A percentile compares a stretch with the other conserved stretches of the same genome.
Evolutionary conservation across 1,140 invertebrate species (phyloP).

Genomic region (Brachionus rubens): DNA sequence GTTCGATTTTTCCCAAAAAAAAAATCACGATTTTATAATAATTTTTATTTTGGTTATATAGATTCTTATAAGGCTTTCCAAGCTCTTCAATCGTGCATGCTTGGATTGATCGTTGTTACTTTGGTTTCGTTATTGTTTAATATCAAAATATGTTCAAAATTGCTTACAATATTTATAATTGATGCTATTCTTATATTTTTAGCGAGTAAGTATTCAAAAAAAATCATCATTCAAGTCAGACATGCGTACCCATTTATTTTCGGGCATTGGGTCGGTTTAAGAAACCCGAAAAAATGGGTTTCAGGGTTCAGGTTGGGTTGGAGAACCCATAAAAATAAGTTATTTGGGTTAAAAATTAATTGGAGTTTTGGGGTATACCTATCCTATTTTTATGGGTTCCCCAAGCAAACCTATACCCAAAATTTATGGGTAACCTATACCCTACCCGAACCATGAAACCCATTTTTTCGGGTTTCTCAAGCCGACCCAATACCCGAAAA

Average conservation of each 20-base stretch:
- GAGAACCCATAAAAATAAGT: too few relatives aligned
- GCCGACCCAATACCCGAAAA: too few relatives aligned
- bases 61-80: constrained; percentile 35
- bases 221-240: background rate
- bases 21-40: background rate
- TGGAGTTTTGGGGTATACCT: too few relatives aligned
- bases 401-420: too few relatives aligned
- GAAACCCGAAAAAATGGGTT: too few relatives aligned
- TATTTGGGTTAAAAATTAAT: too few relatives aligned
- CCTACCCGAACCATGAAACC: too few relatives aligned
- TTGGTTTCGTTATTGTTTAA: constrained; percentile 24
- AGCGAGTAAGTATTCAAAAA: background rate
- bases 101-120: constrained; percentile 26
- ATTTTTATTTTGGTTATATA: background rate
- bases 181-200: constrained; percentile 33
- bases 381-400: too few relatives aligned
- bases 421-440: too few relatives aligned
- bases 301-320: too few relatives aligned
- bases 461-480: too few relatives aligned
- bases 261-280: too few relatives aligned
- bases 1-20: background rate
- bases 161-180: background rate
- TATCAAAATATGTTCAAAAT: background rate
- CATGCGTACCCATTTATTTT: background rate
- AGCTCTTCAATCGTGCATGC: constrained; percentile 21